phyloP scores from a whole-genome alignment of 2,113 vertebrate species.

The Macquaria ambigua region DNA sequence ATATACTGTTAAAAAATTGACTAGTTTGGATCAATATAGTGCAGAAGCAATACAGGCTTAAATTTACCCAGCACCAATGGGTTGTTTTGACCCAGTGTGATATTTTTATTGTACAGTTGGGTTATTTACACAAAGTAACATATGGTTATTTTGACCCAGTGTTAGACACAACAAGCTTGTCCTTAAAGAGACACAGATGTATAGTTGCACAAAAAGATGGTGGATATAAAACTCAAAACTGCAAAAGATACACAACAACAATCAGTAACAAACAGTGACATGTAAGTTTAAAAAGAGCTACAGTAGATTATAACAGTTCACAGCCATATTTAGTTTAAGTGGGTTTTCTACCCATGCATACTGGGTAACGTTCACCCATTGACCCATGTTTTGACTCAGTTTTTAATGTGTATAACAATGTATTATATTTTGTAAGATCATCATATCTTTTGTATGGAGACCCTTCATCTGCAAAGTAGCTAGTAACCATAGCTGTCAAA shows the following conservation, averaged over 20 bases:
- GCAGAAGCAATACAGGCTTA: background rate
- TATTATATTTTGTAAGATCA: background rate
- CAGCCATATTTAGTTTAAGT: background rate
- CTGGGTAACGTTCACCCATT: background rate
- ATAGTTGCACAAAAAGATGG: background rate
- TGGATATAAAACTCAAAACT: background rate
- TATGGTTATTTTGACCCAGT: background rate
- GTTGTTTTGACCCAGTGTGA: background rate
- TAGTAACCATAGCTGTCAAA: background rate
- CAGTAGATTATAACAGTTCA: background rate
- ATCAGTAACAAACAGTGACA: background rate
- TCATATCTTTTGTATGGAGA: background rate
- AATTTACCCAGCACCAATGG: background rate
- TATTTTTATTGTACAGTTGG: background rate
- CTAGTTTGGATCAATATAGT: background rate
- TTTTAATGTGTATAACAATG: background rate
- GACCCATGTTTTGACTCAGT: background rate
- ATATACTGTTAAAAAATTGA: background rate
- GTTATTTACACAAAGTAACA: background rate
- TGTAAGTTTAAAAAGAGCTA: background rate
- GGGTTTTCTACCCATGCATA: background rate
- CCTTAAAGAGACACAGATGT: background rate
- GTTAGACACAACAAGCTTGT: background rate
- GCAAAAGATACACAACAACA: background rate
- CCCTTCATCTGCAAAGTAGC: background rate